These are phyloP conservation scores for Anadara kagoshimensis DNA, from an alignment of 1,140 invertebrate species.

Conservation along the genomic window DNA sequence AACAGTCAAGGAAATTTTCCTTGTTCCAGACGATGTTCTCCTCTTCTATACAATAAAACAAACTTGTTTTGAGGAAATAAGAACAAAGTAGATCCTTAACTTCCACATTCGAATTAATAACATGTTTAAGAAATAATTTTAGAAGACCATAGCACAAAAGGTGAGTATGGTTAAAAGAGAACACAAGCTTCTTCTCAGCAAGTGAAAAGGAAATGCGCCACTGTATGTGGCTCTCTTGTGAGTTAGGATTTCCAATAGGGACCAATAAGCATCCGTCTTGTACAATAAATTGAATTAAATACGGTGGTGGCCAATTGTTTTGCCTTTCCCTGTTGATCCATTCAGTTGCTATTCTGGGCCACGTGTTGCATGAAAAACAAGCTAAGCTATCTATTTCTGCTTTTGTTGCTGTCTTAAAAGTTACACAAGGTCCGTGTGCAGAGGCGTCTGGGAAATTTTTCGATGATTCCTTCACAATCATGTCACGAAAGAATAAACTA, in stretches of 20 bases:
- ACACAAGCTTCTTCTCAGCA: constrained; percentile 21
- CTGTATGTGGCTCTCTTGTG: constrained; percentile 4
- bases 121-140: constrained; percentile 2
- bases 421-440: too few relatives aligned
- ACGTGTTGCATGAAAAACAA: background rate
- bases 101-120: background rate
- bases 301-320: background rate
- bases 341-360: background rate
- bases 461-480: too few relatives aligned
- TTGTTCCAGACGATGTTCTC: background rate
- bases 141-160: constrained; percentile 18
- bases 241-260: constrained; percentile 15
- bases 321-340: background rate
- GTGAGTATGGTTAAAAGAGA: constrained; percentile 19
- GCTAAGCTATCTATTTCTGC: background rate
- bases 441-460: too few relatives aligned
- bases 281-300: background rate
- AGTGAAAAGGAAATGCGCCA: constrained; percentile 33
- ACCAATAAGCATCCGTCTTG: constrained; percentile 13
- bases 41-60: background rate
- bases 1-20: background rate
- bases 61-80: constrained; percentile 7
- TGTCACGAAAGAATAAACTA: too few relatives aligned
- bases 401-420: too few relatives aligned
- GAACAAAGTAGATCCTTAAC: background rate